phyloP scores from a whole-genome alignment of 1,140 invertebrate species.

The Cydia splendana region DNA sequence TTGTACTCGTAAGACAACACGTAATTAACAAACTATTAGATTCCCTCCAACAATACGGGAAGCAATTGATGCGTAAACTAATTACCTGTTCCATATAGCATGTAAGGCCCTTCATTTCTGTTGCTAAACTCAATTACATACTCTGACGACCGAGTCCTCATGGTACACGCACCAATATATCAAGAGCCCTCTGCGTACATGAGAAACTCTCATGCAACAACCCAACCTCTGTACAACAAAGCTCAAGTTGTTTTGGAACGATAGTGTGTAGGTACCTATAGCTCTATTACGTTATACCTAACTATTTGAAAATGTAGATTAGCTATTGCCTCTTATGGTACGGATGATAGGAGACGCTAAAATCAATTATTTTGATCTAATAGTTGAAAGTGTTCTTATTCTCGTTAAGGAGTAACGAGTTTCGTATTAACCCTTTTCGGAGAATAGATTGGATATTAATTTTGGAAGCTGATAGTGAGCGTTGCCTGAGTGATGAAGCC shows the following conservation, averaged over 20 bases:
- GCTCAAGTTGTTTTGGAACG: slow-evolving; percentile 50
- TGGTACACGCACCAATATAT: slow-evolving; percentile 49
- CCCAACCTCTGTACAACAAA: slow-evolving; percentile 42
- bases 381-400: slow-evolving; percentile 64
- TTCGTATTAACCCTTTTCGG: neutral
- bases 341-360: slow-evolving; percentile 52
- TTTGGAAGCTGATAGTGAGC: neutral
- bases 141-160: slow-evolving; percentile 59
- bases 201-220: slow-evolving; percentile 19
- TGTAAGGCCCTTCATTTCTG: slow-evolving; percentile 66
- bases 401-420: slow-evolving; percentile 18
- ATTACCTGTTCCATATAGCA: slow-evolving; percentile 67
- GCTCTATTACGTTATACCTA: slow-evolving; percentile 55
- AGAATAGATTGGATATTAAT: slow-evolving; percentile 9
- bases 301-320: slow-evolving; percentile 73
- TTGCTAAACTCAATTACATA: slow-evolving; percentile 71
- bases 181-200: slow-evolving; percentile 40
- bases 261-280: slow-evolving; percentile 46
- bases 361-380: slow-evolving; percentile 69
- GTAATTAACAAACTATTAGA: slow-evolving; percentile 36
- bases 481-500: neutral
- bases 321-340: slow-evolving; percentile 67
- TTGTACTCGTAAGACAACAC: neutral
- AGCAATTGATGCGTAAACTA: slow-evolving; percentile 67
- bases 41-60: slow-evolving; percentile 56